Base-by-base conservation (phyloP, 2,888 invertebrate species). In the Campoletis raptor region DNA sequence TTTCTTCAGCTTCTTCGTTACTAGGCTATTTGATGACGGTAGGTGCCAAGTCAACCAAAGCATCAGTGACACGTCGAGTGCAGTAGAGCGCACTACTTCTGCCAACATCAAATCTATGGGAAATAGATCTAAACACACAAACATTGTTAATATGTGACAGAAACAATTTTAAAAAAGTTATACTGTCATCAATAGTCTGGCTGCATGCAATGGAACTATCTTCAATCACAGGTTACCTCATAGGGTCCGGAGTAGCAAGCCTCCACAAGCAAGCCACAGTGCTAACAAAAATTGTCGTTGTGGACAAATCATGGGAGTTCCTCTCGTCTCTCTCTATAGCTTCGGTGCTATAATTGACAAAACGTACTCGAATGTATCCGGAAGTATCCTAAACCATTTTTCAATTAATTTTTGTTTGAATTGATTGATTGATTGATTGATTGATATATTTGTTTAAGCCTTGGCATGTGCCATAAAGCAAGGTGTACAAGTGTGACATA, bases 1-100 rank as follows among this genome's bases (percentile, higher is more conserved):
- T 52, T 9, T n/a, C 36, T 4, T 40, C 61, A 74, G 15, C 77
- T 6, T 10, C 21, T 21, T 77, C 74, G 7, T 81, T 83, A 52
- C 24, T 83, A 67, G 90, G 89, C 89, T 90, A 90, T 57, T 86
- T 66, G 36, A 90, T 90, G 48, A 87, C 30, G 81, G 66, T n/a
- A n/a, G 67, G 85, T 73, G n/a, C 85, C 40, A 76, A 40, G 12
- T 21, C 73, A 77, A 78, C 70, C 85, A 87, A 54, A 64, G 85
- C 83, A 61, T 80, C 57, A 12, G 69, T 72, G 37, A 89, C 88
- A 78, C 85, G 85, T 52, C 86, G 81, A 21, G 87, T 87, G 36
- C 80, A 74, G 81, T 84, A 83, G 21, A 87, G 48, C 45, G 79
- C 87, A 70, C 89, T 89, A 48, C 85, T 87, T 85, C 69, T 57